Base-by-base conservation (phyloP, 2,797 vertebrate genomes). In the Bufotes viridis region DNA sequence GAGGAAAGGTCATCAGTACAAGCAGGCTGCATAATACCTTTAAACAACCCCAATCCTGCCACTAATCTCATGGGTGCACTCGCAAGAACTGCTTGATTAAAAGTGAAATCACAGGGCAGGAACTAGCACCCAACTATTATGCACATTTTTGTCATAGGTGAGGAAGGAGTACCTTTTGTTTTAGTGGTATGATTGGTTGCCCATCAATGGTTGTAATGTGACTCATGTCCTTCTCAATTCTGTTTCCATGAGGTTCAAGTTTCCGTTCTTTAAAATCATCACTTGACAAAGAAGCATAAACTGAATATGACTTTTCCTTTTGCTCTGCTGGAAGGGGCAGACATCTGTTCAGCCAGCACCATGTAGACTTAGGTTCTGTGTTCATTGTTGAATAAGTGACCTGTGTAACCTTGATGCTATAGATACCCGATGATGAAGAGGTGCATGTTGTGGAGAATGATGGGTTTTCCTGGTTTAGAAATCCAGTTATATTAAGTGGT, bases 311-410 rank as follows among this genome's bases (percentile, higher is more conserved):
- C 17, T 0, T 91, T 29, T 89, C 93, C 55, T 92, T 90, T 90
- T 93, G 95, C 90, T 94, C 93, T 0, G 1, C 2, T 0, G 95
- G 91, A 90, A 95, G 87, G 2, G 95, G 93, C 18, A 95, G 89
- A 87, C 93, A 95, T 80, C 90, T 92, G 42, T 91, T 91, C 87
- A 96, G 5, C 42, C 94, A 95, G 14, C 95, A 96, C 96, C 95
- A 96, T 0, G 95, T 96, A 51, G 95, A 90, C 24, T 22, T 91
- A 2, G 95, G 93, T 70, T 95, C 95, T 0, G 94, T 92, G 6
- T 88, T 93, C 42, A 96, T 89, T 0, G 93, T 92, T 0, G 95
- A 95, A 90, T 95, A 95, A 81, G 90, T 76, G 84, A 90, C 76
- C 70, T 82, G 90, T 0, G 69, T n/a, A 72, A 88, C 85, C 0